phyloP scores from a whole-genome alignment of 1,140 invertebrate species.

The Rhyzopertha dominica region DNA sequence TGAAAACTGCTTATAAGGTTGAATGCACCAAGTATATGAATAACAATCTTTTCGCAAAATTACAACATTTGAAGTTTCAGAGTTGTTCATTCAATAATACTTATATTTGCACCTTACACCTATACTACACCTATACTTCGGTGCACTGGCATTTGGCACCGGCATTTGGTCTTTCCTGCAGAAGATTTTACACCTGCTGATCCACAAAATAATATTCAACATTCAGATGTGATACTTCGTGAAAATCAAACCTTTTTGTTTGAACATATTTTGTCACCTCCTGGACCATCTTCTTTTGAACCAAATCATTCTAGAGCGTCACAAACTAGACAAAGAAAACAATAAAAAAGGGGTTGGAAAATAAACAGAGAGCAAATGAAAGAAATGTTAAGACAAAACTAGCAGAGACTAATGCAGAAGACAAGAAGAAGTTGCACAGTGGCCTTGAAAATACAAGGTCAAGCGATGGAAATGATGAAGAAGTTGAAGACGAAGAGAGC shows the following conservation, averaged over 20 bases:
- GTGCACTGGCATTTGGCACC: no score
- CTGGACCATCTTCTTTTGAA: no score
- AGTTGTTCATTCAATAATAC: slow-evolving; percentile 9
- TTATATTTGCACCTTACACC: slow-evolving; percentile 1
- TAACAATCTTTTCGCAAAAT: slow-evolving; percentile 1
- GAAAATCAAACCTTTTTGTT: no score
- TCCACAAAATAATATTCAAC: no score
- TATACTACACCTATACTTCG: slow-evolving; percentile 6
- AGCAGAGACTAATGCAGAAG: slow-evolving; percentile 3
- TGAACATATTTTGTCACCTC: no score
- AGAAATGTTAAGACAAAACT: neutral
- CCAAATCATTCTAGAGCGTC: no score
- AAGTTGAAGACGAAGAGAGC: slow-evolving; percentile 1
- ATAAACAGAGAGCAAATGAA: slow-evolving; percentile 1
- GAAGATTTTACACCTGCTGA: no score
- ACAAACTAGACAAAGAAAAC: no score
- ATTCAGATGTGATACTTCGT: no score
- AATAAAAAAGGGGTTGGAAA: slow-evolving; percentile 4
- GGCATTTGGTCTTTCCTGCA: no score
- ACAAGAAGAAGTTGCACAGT: neutral
- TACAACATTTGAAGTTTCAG: slow-evolving; percentile 6
- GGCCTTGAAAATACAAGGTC: neutral
- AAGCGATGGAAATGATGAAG: neutral
- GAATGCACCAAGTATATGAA: slow-evolving; percentile 8
- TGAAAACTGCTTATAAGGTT: slow-evolving; percentile 5